Base-by-base conservation (phyloP, 2,888 invertebrate species). In the Adineta ricciae region DNA sequence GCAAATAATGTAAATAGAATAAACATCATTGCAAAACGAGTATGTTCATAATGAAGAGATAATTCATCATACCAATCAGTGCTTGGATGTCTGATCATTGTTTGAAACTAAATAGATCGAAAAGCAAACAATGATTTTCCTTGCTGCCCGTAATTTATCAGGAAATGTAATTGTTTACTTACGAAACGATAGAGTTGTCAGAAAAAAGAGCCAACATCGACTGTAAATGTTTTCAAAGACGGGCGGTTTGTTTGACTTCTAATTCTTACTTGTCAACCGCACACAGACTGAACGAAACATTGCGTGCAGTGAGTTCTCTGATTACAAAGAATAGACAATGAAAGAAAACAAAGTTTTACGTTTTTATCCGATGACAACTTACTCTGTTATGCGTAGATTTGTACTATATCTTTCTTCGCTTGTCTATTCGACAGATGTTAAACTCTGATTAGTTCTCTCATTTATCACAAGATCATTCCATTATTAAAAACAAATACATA, bases 21-120 rank as follows among this genome's bases (percentile, higher is more conserved):
- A 78, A 78, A 78, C 78, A 78, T 78, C 24, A 41, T 41, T 38
- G 78, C 38, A 41, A 78, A 78, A n/a, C 78, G 78, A 78, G 8
- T n/a, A 41, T 78, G 21, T 24, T 78, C 78, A 78, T 41, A 24
- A 41, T n/a, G 41, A 78, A 78, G 32, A 16, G 64, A 64, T 32
- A 64, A 16, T 36, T 64, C 64, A 64, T 64, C 19, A 19, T 36
- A 16, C 32, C 64, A 64, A 64, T 32, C 16, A 27, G 16, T 32
- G 19, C 16, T 16, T 19, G 27, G 32, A 5, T 32, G 64, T 64
- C 32, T 64, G 32, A 19, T 32, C 64, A 64, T 64, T 19, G 46
- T 46, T 46, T 46, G 8, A 50, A 50, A 50, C 50, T 50, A 50
- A 50, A 50, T 50, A 50, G 19, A 46, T 46, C 5, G 5, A 11